Percentiles rank a stretch among this genome's conserved stretches.
phyloP scores from a whole-genome alignment of 2,888 invertebrate genomes.

The Epirrhoe alternata region DNA sequence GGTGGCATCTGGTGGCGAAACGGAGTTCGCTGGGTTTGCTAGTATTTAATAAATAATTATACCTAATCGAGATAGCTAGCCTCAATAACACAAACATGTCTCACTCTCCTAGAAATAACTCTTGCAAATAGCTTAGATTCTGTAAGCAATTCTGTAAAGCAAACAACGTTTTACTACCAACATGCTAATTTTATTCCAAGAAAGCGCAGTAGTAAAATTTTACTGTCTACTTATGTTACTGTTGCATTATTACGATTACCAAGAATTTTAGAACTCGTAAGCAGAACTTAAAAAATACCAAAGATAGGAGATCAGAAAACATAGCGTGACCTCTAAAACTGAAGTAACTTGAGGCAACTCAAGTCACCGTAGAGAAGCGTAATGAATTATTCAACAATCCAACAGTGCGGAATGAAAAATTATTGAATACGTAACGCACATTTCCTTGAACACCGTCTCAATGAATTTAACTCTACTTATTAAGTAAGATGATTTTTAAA shows the following conservation, averaged over 20 bases:
- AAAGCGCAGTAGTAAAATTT: slow-evolving; percentile 5
- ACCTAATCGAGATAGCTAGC: no score
- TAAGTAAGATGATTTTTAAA: slow-evolving; percentile 1
- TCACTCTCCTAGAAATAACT: not conserved
- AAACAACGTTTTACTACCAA: slow-evolving; percentile 7
- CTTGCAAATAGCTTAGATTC: slow-evolving; percentile 5
- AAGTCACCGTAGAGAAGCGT: slow-evolving; percentile 42
- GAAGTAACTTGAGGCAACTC: slow-evolving; percentile 43
- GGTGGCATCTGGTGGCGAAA: no score
- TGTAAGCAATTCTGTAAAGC: slow-evolving; percentile 7
- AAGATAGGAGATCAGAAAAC: slow-evolving; percentile 5
- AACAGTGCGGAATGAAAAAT: slow-evolving; percentile 57
- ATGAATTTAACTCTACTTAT: slow-evolving; percentile 9
- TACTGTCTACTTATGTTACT: not conserved
- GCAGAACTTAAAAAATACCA: slow-evolving; percentile 1
- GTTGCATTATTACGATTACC: not conserved
- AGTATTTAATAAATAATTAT: no score
- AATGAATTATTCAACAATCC: slow-evolving; percentile 63
- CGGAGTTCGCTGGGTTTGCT: no score
- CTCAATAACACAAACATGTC: not conserved
- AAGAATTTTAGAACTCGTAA: not conserved
- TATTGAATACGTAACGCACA: slow-evolving; percentile 53
- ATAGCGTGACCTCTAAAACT: slow-evolving; percentile 43
- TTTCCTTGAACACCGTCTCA: slow-evolving; percentile 50
- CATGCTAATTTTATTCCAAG: slow-evolving; percentile 13